phyloP scores from a whole-genome alignment of 2,888 invertebrate genomes.

The Peribatodes rhomboidaria region DNA sequence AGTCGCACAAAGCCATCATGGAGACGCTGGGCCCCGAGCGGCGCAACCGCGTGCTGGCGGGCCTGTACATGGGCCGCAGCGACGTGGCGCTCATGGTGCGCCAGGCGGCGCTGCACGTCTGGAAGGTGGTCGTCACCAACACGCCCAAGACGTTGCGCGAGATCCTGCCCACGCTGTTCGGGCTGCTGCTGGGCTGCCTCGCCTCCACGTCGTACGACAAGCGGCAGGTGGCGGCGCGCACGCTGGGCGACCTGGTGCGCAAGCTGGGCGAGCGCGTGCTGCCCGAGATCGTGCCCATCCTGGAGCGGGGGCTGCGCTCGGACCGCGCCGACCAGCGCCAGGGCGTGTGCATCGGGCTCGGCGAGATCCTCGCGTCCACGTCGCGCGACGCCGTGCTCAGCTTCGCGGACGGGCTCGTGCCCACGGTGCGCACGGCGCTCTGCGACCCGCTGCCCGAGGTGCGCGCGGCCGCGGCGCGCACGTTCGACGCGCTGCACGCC shows the following conservation, averaged over 20 bases:
- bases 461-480: conserved; percentile 97
- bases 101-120: conserved; percentile 99
- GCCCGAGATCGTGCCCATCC: conserved; percentile 98
- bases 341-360: conserved; percentile 99
- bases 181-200: conserved; percentile 95
- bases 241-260: conserved; percentile 97
- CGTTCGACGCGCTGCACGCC: conserved; percentile 98
- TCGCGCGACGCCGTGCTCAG: conserved; percentile 97
- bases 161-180: conserved; percentile 97
- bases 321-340: conserved; percentile 97
- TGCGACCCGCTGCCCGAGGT: conserved; percentile 98
- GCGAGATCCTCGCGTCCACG: conserved; percentile 99
- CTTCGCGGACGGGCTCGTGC: conserved; percentile 84
- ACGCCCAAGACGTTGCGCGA: conserved; percentile 98
- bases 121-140: conserved; percentile 99
- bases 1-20: conserved; percentile 96
- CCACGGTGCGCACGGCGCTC: conserved; percentile 97
- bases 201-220: conserved; percentile 99
- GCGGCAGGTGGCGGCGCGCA: conserved; percentile 97
- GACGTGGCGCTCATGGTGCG: conserved; percentile 98
- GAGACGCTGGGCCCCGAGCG: conserved; percentile 95
- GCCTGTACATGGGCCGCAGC: conserved; percentile 98
- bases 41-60: conserved; percentile 96
- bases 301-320: conserved; percentile 97
- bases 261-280: conserved; percentile 99